These are phyloP conservation scores for Cybosia mesomella DNA, from an alignment of 2,888 invertebrate species.

Conservation along the genomic window DNA sequence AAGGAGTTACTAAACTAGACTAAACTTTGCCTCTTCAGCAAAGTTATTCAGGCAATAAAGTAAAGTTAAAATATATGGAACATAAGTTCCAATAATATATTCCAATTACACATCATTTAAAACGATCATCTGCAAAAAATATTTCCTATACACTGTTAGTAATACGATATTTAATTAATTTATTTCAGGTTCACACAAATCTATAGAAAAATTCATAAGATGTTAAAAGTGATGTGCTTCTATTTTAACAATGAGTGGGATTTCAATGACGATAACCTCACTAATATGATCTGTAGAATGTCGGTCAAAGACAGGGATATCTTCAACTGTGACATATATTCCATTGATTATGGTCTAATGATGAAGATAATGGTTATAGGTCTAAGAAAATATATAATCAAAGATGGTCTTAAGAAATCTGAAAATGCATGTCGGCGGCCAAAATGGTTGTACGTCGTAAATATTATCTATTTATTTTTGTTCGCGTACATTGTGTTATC, in stretches of 20 bases:
- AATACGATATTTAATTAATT: no score
- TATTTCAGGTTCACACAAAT: conserved; percentile 48
- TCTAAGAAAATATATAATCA: conserved; percentile 50
- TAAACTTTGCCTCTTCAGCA: no score
- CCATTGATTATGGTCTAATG: conserved; percentile 47
- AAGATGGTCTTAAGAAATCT: conserved; percentile 40
- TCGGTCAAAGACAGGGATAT: conserved; percentile 42
- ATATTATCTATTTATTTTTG: neutral
- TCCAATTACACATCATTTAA: no score
- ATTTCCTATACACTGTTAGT: no score
- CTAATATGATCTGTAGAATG: conserved; percentile 30
- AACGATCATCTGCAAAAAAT: no score
- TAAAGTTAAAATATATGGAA: no score
- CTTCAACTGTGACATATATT: conserved; percentile 51
- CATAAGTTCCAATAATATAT: no score
- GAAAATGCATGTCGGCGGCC: neutral
- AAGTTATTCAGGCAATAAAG: no score
- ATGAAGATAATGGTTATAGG: conserved; percentile 49
- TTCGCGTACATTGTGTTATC: neutral
- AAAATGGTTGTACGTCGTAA: neutral
- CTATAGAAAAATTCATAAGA: conserved; percentile 43
- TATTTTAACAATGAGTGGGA: conserved; percentile 49
- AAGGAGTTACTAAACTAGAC: no score
- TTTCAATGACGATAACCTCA: conserved; percentile 43
- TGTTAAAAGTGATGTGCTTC: conserved; percentile 35